phyloP scores from a whole-genome alignment of 2,888 invertebrate species.

The Baronia brevicornis region DNA sequence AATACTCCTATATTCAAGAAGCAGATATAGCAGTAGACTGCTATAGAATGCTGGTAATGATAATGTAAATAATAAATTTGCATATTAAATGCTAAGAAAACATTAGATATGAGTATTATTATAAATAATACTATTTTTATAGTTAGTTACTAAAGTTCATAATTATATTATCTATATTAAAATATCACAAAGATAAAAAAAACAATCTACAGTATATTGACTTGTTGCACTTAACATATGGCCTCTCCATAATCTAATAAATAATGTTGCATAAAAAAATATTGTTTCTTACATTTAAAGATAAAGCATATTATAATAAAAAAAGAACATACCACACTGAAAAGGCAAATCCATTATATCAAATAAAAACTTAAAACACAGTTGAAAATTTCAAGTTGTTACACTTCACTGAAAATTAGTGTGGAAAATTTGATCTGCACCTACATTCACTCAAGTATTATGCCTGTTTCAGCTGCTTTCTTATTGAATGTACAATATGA shows the following conservation, averaged over 20 bases:
- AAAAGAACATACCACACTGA: slow-evolving; percentile 47
- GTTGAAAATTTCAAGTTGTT: slow-evolving; percentile 28
- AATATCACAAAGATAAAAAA: background rate
- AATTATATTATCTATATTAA: background rate
- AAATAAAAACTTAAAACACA: slow-evolving; percentile 16
- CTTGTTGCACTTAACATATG: slow-evolving; percentile 13
- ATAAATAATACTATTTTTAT: too few relatives aligned
- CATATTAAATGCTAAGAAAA: too few relatives aligned
- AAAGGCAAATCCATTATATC: slow-evolving; percentile 47
- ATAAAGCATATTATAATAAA: slow-evolving; percentile 3
- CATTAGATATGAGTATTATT: too few relatives aligned
- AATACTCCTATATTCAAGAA: too few relatives aligned
- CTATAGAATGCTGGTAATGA: too few relatives aligned
- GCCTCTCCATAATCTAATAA: slow-evolving; percentile 2
- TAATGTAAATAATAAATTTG: too few relatives aligned
- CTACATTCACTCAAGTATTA: slow-evolving; percentile 50
- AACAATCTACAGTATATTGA: slow-evolving; percentile 2
- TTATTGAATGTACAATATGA: slow-evolving; percentile 30
- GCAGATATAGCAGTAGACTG: too few relatives aligned
- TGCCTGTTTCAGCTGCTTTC: slow-evolving; percentile 24
- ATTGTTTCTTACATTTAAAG: background rate
- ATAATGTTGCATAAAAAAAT: slow-evolving; percentile 1
- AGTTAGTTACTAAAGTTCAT: too few relatives aligned
- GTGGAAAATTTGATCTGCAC: slow-evolving; percentile 31
- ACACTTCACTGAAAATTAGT: slow-evolving; percentile 55